Percentiles rank a stretch among this genome's conserved stretches.
Conservation (phyloP, 2,113 vertebrate genomes). For the Morone chrysops region DNA sequence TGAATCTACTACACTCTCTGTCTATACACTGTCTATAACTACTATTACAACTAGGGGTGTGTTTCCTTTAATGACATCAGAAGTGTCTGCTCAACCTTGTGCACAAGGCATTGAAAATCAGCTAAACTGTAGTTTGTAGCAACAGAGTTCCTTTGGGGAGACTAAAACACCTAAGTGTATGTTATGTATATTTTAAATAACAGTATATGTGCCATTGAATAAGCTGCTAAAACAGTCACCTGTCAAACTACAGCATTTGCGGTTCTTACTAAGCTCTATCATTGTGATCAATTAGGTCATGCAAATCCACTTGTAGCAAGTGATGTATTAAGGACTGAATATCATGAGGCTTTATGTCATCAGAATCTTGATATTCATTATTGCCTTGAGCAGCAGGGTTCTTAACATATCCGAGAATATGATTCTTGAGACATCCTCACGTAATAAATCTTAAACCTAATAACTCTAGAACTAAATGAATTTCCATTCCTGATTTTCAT, state of each 20-base stretch:
- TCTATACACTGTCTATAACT: background rate
- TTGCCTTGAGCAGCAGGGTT: background rate
- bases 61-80: conserved; percentile 7
- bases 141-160: background rate
- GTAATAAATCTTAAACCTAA: conserved; percentile 9
- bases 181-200: background rate
- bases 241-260: background rate
- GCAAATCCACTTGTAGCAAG: background rate
- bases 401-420: background rate
- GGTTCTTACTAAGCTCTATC: conserved; percentile 4
- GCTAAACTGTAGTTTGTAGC: background rate
- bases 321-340: conserved; percentile 8
- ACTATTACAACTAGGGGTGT: background rate
- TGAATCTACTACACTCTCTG: conserved; percentile 22
- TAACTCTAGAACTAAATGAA: conserved; percentile 2
- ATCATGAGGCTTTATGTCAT: conserved; percentile 10
- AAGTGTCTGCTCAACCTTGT: conserved; percentile 2
- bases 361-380: conserved; percentile 5
- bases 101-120: background rate
- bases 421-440: background rate
- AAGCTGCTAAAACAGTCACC: background rate
- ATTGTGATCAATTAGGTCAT: conserved; percentile 10
- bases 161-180: background rate
- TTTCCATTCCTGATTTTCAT: background rate
- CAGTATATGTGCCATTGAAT: background rate